Evolutionary conservation across 2,888 invertebrate genomes (phyloP), one percentile per base, ranked within the genome.

Genomic region (Mechanitis mazaeus): DNA sequence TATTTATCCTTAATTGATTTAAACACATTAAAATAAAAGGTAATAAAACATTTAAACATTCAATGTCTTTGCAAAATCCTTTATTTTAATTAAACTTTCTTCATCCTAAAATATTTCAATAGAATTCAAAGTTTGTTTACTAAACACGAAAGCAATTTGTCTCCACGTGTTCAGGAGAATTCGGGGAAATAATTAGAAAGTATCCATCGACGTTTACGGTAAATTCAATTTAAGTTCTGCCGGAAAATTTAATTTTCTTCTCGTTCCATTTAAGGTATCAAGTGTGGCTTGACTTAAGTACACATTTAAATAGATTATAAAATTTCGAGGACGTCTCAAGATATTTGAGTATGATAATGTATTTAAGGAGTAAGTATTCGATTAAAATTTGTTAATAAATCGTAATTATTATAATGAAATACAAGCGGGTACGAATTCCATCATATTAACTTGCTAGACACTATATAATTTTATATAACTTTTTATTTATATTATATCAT

Each of bases 211-310:
- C 72, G 68, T 69, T 67, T 71, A 68, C 75, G 69, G 74, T 77
- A 69, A 72, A 80, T 79, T 81, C 79, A 81, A 84, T 84, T 82
- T 80, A 82, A 84, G 73, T 83, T 84, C 54, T 61, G 59, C 67
- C 58, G 53, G 59, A 61, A 62, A 61, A 71, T 72, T 75, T 71
- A 68, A 74, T 75, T 74, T 75, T 72, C 63, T 50, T 11, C 6
- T 31, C 50, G 50, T 50, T 50, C 7, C 59, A 53, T 54, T 56
- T 35, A 42, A 45, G 54, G 53, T 58, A 61, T 64, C 64, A 64
- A 64, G 55, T 60, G 60, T 58, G 60, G 59, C 61, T 67, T 58
- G 38, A 59, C 59, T 61, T 56, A 33, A 61, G 61, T 56, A 55
- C 58, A 54, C 45, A 59, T 64, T 67, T 65, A 60, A 65, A 67